phyloP scores from a whole-genome alignment of 2,888 invertebrate species.

The Netelia inedita region DNA sequence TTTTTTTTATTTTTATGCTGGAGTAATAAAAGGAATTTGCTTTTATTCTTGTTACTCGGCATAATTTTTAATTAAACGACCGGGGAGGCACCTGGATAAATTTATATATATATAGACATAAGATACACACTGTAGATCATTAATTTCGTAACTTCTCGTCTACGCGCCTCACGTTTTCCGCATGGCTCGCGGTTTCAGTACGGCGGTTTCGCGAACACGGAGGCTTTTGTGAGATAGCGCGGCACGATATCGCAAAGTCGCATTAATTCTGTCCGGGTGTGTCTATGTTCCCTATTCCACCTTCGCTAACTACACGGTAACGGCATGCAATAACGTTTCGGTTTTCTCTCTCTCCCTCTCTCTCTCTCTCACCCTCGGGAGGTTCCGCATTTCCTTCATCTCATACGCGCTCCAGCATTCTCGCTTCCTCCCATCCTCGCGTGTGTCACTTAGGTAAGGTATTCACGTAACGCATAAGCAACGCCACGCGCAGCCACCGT shows the following conservation, averaged over 20 bases:
- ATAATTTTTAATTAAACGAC: no score
- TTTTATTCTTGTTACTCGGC: no score
- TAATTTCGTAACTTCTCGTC: conserved; percentile 78
- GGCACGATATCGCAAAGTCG: conserved; percentile 78
- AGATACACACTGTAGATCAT: conserved; percentile 29
- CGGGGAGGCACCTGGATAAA: no score
- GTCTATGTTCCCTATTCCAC: conserved; percentile 73
- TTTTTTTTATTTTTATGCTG: neutral
- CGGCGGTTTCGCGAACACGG: conserved; percentile 52
- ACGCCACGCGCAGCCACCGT: conserved; percentile 82
- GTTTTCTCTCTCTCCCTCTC: conserved; percentile 23
- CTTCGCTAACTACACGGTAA: conserved; percentile 72
- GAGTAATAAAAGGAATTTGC: no score
- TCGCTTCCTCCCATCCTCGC: conserved; percentile 64
- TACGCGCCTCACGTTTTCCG: conserved; percentile 82
- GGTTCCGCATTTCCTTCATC: conserved; percentile 20
- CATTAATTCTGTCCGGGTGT: conserved; percentile 78
- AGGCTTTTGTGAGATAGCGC: conserved; percentile 78
- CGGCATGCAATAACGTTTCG: conserved; percentile 73
- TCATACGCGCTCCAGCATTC: conserved; percentile 18
- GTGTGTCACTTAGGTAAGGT: conserved; percentile 81
- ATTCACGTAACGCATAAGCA: conserved; percentile 85
- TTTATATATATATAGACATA: no score
- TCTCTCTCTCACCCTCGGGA: conserved; percentile 40
- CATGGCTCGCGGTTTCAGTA: conserved; percentile 61